phyloP scores from a whole-genome alignment of 2,888 invertebrate species.

The Pseudococcus viburni region DNA sequence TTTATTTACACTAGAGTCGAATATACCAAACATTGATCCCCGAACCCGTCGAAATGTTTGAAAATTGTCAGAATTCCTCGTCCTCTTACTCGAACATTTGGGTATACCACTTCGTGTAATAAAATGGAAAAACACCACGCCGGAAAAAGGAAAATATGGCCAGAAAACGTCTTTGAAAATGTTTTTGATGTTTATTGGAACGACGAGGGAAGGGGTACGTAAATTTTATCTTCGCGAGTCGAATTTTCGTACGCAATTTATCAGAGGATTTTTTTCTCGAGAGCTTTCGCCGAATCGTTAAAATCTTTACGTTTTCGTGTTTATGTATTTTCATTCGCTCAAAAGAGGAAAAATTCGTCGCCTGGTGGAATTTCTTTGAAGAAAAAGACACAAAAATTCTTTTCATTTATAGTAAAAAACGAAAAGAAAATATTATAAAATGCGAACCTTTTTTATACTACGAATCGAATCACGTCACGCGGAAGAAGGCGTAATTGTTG shows the following conservation, averaged over 20 bases:
- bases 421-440: not conserved
- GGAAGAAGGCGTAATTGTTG: constrained; percentile 11
- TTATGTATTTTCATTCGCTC: not conserved
- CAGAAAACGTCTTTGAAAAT: not conserved
- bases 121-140: not conserved
- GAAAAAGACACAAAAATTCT: not conserved
- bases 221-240: not conserved
- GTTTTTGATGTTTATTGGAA: not conserved
- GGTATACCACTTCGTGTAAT: not conserved
- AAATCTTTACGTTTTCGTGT: not conserved
- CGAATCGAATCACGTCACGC: not conserved
- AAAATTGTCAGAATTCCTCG: not conserved
- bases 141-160: not conserved
- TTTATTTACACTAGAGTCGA: not conserved
- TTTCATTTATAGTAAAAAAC: not conserved
- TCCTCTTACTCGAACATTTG: not conserved
- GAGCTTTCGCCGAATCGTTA: not conserved
- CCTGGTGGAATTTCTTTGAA: not conserved
- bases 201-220: not conserved
- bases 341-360: not conserved
- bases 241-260: not conserved
- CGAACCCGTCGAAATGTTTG: not conserved
- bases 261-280: not conserved
- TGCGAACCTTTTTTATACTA: not conserved
- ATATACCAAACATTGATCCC: not conserved